phyloP scores from a whole-genome alignment of 2,797 vertebrate genomes.

The Cyclopterus lumpus region DNA sequence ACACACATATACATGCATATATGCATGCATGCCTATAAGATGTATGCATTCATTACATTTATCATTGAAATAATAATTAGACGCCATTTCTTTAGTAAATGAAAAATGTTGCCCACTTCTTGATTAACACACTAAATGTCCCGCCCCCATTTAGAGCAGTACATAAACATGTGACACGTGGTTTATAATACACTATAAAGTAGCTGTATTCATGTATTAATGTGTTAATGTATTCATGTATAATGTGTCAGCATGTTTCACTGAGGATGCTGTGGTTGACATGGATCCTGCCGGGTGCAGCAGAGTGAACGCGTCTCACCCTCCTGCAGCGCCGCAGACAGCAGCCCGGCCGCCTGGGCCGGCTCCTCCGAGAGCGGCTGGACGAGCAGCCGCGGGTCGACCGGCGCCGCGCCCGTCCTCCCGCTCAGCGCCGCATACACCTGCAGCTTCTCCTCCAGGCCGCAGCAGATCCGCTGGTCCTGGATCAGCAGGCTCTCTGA shows the following conservation, averaged over 20 bases:
- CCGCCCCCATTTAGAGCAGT: no score
- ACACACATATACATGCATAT: no score
- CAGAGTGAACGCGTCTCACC: no score
- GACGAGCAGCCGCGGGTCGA: constrained; percentile 88
- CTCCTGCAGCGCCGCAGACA: constrained; percentile 90
- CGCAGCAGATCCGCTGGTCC: constrained; percentile 93
- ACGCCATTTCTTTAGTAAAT: not conserved
- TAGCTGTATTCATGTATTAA: not conserved
- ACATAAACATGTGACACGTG: not conserved
- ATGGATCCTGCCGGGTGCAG: no score
- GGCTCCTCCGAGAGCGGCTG: constrained; percentile 86
- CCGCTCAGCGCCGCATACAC: constrained; percentile 85
- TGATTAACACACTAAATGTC: no score
- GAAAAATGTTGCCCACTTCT: no score
- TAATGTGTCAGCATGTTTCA: not conserved
- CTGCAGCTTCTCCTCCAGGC: constrained; percentile 92
- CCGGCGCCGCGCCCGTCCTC: constrained; percentile 73
- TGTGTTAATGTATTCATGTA: not conserved
- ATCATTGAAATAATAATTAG: no score
- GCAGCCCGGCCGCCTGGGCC: constrained; percentile 86
- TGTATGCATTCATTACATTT: no score
- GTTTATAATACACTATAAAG: not conserved
- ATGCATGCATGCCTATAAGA: no score
- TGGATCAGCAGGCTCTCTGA: constrained; percentile 89
- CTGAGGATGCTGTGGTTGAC: not conserved